Conservation (phyloP, 1,140 invertebrate genomes). For the Danaus plexippus region DNA sequence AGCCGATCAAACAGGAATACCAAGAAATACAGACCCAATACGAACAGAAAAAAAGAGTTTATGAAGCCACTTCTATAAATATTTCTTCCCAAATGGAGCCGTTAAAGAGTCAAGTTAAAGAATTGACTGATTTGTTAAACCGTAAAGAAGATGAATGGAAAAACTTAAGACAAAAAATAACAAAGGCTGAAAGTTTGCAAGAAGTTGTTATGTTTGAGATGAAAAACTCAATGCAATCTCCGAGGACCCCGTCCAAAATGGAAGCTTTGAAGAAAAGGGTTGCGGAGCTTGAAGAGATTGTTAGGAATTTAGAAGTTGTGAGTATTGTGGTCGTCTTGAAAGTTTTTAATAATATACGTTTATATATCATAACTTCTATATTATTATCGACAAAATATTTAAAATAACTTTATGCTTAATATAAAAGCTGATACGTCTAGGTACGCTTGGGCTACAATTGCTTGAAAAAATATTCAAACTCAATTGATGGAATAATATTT, state of each 20-base stretch:
- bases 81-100: constrained; percentile 70
- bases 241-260: constrained; percentile 64
- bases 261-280: constrained; percentile 62
- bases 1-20: constrained; percentile 66
- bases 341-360: too few species aligned
- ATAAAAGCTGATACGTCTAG: too few species aligned
- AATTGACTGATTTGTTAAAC: constrained; percentile 59
- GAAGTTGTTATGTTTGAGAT: constrained; percentile 66
- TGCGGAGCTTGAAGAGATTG: constrained; percentile 53
- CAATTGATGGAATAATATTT: too few species aligned
- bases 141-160: constrained; percentile 70
- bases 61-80: constrained; percentile 67
- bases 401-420: not conserved
- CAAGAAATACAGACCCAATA: constrained; percentile 67
- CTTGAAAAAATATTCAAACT: too few species aligned
- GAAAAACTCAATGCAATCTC: constrained; percentile 67
- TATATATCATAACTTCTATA: too few species aligned
- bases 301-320: constrained; percentile 65
- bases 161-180: constrained; percentile 67
- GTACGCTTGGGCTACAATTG: too few species aligned
- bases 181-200: constrained; percentile 69
- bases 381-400: not conserved
- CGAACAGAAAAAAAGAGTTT: constrained; percentile 68
- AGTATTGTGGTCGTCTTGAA: not conserved
- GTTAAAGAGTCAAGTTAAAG: constrained; percentile 58